Evolutionary conservation across 2,113 vertebrate genomes (phyloP).

Genomic region (Labeo catla): DNA sequence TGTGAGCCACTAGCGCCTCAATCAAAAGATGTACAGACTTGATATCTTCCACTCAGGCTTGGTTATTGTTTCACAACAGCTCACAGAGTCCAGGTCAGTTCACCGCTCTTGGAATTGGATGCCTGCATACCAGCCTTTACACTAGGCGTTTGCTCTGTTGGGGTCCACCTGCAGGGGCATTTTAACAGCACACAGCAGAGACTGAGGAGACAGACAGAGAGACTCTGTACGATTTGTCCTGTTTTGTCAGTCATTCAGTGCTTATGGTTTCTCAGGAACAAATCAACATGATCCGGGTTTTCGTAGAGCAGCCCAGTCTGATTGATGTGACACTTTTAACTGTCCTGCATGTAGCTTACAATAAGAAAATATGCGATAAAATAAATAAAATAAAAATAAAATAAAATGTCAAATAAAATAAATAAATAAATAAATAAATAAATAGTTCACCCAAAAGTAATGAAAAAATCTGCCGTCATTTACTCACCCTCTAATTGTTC

Average conservation of each 20-base stretch:
- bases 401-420: too few relatives aligned
- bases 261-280: neutral
- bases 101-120: neutral
- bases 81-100: slow-evolving; percentile 17
- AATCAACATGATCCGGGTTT: slow-evolving; percentile 29
- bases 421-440: too few relatives aligned
- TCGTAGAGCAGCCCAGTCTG: slow-evolving; percentile 14
- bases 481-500: neutral
- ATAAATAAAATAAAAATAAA: too few relatives aligned
- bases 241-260: neutral
- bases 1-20: neutral
- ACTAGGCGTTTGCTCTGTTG: too few relatives aligned
- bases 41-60: neutral
- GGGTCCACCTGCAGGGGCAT: neutral
- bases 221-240: neutral
- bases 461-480: neutral
- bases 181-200: neutral
- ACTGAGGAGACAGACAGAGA: slow-evolving; percentile 25
- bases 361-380: too few relatives aligned
- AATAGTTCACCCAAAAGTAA: too few relatives aligned
- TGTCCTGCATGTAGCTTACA: neutral
- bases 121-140: neutral
- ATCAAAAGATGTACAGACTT: slow-evolving; percentile 31
- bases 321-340: neutral
- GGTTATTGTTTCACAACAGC: slow-evolving; percentile 28